Base-by-base conservation (phyloP, 2,797 vertebrate genomes). In the Acanthopagrus latus region DNA sequence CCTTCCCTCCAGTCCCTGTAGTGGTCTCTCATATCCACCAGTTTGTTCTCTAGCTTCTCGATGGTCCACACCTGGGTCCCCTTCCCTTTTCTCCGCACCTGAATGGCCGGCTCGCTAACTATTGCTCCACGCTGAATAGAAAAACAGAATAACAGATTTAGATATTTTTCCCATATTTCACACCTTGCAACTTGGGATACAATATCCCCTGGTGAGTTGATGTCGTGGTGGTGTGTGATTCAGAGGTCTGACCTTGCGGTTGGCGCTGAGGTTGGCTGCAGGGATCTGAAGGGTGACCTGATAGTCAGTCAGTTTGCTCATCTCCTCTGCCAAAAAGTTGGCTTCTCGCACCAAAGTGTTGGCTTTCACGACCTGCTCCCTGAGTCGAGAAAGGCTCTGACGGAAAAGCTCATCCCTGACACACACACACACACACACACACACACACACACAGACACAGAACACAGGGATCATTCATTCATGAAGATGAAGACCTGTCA, bases 201-300 rank as follows among this genome's bases (percentile, higher is more conserved):
- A 4, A 54, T 41, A 29, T 56, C 2, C 27, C 33, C 17, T 17
- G 7, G 11, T n/a, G 33, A 56, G 38, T 20, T 33, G 63, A 23
- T 18, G 17, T 23, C 38, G 47, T 7, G 47, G 12, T 48, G 69
- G 20, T 33, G 60, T 74, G 52, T 52, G 71, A 27, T 12, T 63
- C 64, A 52, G 63, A 47, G 47, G 44, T 80, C 90, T 94, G 91
- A 99, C 98, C 97, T 99, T 99, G 86, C 96, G 97, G 86, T 99
- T 99, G 86, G 98, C 97, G 69, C 98, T 99, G 91, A 99, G 97
- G 93, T 99, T 99, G 82, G 97, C 95, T 11, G 98, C 97, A 23
- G 97, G 98, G 79, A 99, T 99, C 94, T 99, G 98, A 83, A 99
- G 96, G 2, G 98, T 99, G 90, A 99, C 97, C 93, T 99, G 97